Evolutionary conservation across 2,888 invertebrate genomes (phyloP), one percentile per base, ranked within the genome.

Genomic region (Coecobrya sp.): DNA sequence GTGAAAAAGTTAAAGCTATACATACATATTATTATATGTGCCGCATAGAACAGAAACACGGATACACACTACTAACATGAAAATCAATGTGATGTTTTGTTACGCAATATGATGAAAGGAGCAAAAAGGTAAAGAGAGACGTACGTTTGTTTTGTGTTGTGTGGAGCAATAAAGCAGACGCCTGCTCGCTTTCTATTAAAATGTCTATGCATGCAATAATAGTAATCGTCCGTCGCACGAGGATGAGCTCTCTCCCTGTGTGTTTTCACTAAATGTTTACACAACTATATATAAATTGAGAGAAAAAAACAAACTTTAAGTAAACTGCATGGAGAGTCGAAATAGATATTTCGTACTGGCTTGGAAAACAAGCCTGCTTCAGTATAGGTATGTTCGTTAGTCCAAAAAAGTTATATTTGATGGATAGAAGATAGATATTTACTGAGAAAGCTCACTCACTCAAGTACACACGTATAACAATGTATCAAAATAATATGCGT

Each of bases 191-290:
- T 42, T 36, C 13, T 36, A 36, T 36, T 36, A 36, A 36, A 36
- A 13, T 59, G 59, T 59, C 59, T 59, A 10, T 59, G 19, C 13
- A 59, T 59, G 49, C 49, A 49, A 49, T 49, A 10, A 49, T 13
- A 10, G 10, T 49, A 13, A 8, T 65, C 25, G 65, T 65, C n/a
- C 27, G 36, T 19, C 73, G 8, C 73, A 36, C 36, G 36, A 22
- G 62, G 36, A 73, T 73, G 42, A 36, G 22, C 36, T 36, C 36
- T 36, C 36, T 36, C 7, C 7, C 3, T 73, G 8, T 73, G 42
- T 68, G 68, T 73, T 73, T 73, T 73, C 45, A 42, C 65, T 73
- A 73, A 73, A 73, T 73, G 73, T 73, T 73, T 73, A 73, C 73
- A 73, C 73, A 19, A 73, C 42, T 65, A 65, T 27, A 49, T 49